Evolutionary conservation across 1,140 invertebrate genomes (phyloP), one percentile per base, ranked within the genome.

Genomic region (Drosophila bifasciata): DNA sequence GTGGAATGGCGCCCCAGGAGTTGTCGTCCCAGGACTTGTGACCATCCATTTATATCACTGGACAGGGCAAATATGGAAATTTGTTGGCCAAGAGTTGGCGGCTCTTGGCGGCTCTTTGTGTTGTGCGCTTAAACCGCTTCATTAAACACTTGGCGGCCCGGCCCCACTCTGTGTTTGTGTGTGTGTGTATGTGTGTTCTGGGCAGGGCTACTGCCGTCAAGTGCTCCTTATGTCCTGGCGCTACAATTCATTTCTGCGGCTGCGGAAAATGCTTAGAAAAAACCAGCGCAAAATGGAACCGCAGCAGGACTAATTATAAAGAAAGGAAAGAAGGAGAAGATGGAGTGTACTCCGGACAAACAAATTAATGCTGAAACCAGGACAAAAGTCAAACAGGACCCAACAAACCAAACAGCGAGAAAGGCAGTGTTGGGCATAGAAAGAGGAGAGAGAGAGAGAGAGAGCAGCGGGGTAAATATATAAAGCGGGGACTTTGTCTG

Each of bases 201-300:
- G 67, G 45, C 53, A 41, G 55, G 5, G 5, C 32, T 36, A 3
- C 32, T 36, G 32, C 3, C 32, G 13, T 48, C 56, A 50, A 77
- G 81, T 61, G 69, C 32, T 78, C 73, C 73, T 85, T 70, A 70
- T 62, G 79, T 79, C 69, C 79, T 66, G 67, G 51, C 63, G 69
- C 46, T 68, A 64, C 67, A 88, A 86, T 88, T 86, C 88, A 88
- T 88, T 86, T 81, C 69, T 71, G 74, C 69, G 55, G 79, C 59
- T 68, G 66, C 48, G 43, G 64, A 79, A 78, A 68, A 61, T 59
- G 62, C 58, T 74, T 79, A 79, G 69, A 66, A 64, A 25, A 25
- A 64, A 56, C 59, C 48, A 46, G 25, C 49, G 43, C 21, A 23
- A 41, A 5, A 39, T 17, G 51, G 13, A 32, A 52, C 40, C 28